Conservation (phyloP, 2,797 vertebrate species). For the Glyptemys insculpta region DNA sequence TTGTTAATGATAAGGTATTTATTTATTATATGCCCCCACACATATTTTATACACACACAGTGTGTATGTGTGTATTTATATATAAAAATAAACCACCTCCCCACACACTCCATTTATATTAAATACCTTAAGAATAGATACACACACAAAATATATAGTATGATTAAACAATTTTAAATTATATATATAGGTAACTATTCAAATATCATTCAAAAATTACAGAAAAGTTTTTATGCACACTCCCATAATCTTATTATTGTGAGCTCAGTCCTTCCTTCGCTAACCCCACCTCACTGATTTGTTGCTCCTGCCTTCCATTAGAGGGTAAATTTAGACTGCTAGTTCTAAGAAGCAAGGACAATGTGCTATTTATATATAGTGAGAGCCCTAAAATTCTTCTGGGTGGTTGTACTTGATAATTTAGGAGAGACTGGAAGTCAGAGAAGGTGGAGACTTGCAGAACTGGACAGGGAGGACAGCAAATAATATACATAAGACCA, state of each 20-base stretch:
- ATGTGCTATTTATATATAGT: neutral
- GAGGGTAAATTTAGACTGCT: neutral
- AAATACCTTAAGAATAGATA: neutral
- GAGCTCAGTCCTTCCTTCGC: neutral
- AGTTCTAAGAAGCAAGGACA: neutral
- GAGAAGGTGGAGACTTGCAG: fast-evolving
- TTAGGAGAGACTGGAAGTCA: slow-evolving; percentile 8
- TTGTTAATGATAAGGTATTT: neutral
- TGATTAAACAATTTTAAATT: neutral
- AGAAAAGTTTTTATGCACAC: neutral
- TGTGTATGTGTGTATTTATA: neutral
- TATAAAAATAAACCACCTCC: neutral
- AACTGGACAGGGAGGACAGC: neutral
- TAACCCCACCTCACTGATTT: neutral
- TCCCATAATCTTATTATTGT: neutral
- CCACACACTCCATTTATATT: neutral
- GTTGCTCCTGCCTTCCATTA: neutral
- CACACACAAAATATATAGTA: neutral
- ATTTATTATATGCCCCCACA: neutral
- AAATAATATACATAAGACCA: neutral
- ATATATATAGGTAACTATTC: neutral
- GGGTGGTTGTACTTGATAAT: neutral
- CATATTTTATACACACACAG: neutral
- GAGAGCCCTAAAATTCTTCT: slow-evolving; percentile 11
- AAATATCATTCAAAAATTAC: neutral